Conservation (phyloP, 2,113 vertebrate species). For the Rhadina sibilatrix region DNA sequence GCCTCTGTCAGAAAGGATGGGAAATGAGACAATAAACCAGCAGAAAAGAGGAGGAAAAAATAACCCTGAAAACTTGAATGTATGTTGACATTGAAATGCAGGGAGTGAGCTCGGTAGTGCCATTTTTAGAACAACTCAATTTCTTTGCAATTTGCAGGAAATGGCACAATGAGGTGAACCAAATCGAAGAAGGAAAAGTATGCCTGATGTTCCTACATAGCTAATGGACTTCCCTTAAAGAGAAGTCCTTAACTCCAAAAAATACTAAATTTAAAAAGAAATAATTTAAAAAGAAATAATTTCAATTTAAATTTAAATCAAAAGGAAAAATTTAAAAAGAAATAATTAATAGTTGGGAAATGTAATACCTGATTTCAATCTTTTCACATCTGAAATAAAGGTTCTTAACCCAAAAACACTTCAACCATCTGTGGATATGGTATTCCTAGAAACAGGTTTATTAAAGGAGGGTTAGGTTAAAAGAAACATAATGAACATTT, state of each 20-base stretch:
- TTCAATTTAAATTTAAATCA: too few species aligned
- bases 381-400: background rate
- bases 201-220: background rate
- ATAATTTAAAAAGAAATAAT: background rate
- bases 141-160: background rate
- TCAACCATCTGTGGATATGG: background rate
- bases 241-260: background rate
- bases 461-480: background rate
- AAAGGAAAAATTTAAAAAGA: background rate
- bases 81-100: background rate
- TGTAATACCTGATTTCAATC: background rate
- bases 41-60: background rate
- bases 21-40: background rate
- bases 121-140: fast-evolving
- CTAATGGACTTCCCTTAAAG: background rate
- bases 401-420: background rate
- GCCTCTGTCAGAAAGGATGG: background rate
- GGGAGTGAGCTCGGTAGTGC: background rate
- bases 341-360: background rate
- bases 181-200: background rate
- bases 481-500: background rate
- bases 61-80: background rate
- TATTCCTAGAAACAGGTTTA: background rate
- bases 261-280: background rate
- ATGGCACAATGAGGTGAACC: background rate